Conservation (phyloP, 23 tunicate species). For the Trididemnum nubilum region DNA sequence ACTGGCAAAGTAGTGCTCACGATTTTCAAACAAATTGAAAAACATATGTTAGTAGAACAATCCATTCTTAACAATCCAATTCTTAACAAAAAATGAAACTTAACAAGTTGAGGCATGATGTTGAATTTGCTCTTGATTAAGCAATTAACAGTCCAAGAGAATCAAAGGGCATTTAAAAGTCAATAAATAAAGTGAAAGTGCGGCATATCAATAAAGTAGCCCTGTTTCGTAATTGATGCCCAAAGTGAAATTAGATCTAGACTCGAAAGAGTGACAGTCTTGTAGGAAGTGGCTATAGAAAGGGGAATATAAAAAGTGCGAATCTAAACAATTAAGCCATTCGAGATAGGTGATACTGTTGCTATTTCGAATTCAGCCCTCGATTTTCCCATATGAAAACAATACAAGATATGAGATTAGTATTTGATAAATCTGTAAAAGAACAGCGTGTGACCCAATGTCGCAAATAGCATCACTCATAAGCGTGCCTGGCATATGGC, state of each 20-base stretch:
- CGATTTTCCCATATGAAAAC: slow-evolving; percentile 16
- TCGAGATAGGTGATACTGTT: not conserved
- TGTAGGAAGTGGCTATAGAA: not conserved
- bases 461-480: not conserved
- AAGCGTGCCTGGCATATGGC: not conserved
- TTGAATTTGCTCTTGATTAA: too few species aligned
- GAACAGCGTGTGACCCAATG: not conserved
- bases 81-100: too few species aligned
- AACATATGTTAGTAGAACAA: too few species aligned
- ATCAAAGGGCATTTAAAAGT: too few species aligned
- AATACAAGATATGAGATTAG: slow-evolving; percentile 17
- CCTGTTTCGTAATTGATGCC: too few species aligned
- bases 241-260: not conserved
- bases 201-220: too few species aligned
- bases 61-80: too few species aligned
- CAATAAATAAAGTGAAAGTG: too few species aligned
- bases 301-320: not conserved
- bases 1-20: too few species aligned
- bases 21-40: too few species aligned
- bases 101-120: too few species aligned
- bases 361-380: not conserved
- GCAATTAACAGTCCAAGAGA: too few species aligned
- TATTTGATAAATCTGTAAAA: slow-evolving; percentile 11
- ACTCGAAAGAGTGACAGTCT: not conserved
- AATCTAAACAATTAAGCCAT: not conserved